A percentile compares a stretch with the other conserved stretches of the same genome.
Evolutionary conservation across 2,797 vertebrate genomes (phyloP).

Genomic region (Pangasius djambal): DNA sequence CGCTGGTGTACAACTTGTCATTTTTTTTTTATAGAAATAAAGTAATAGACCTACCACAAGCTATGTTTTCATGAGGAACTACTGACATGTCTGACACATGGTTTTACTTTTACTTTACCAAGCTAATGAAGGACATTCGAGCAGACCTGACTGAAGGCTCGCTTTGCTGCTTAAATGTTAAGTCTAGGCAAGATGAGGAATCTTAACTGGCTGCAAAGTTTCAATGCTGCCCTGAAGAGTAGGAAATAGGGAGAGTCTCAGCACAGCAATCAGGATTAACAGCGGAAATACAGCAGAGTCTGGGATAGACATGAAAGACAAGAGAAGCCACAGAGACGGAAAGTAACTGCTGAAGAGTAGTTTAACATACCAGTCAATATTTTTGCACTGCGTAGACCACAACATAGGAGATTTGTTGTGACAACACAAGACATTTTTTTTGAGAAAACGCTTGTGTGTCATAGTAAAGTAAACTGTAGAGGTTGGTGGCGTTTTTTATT

Average conservation of each 20-base stretch:
- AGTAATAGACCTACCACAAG: slow-evolving; percentile 4
- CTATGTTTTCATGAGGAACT: slow-evolving; percentile 5
- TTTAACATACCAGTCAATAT: slow-evolving; percentile 15
- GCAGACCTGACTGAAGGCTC: slow-evolving; percentile 36
- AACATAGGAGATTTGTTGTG: slow-evolving; percentile 37
- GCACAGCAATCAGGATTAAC: slow-evolving; percentile 59
- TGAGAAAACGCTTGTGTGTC: slow-evolving; percentile 26
- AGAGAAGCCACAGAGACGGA: slow-evolving; percentile 53
- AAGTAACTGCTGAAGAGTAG: slow-evolving; percentile 21
- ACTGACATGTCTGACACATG: slow-evolving; percentile 21
- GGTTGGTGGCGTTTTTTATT: not conserved
- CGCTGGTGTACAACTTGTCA: slow-evolving; percentile 27
- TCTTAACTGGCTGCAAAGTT: slow-evolving; percentile 60
- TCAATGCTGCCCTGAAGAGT: slow-evolving; percentile 56
- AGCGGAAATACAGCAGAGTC: slow-evolving; percentile 58
- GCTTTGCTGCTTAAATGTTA: slow-evolving; percentile 52
- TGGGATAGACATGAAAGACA: slow-evolving; percentile 63
- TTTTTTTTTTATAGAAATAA: slow-evolving; percentile 13
- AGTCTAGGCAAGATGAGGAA: slow-evolving; percentile 65
- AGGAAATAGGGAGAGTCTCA: slow-evolving; percentile 60
- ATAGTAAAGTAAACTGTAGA: slow-evolving; percentile 8
- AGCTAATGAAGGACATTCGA: slow-evolving; percentile 37
- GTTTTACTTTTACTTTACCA: slow-evolving; percentile 27
- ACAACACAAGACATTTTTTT: slow-evolving; percentile 40
- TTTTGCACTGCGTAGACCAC: slow-evolving; percentile 19